These are phyloP conservation scores for Microplitis demolitor DNA, from an alignment of 1,140 invertebrate genomes.

Conservation along the genomic window DNA sequence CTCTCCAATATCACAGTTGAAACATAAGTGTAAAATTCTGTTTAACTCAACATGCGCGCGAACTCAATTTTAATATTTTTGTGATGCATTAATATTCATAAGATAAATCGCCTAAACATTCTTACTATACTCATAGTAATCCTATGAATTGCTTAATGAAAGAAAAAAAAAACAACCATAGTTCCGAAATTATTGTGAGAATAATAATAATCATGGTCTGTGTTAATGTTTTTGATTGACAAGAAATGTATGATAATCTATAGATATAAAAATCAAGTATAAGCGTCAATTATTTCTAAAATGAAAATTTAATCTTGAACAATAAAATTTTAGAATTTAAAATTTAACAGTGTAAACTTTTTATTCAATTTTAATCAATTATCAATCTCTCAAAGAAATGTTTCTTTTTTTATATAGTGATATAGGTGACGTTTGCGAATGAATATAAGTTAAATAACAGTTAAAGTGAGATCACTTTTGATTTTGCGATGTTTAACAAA, in stretches of 20 bases:
- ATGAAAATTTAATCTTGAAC: too few species aligned
- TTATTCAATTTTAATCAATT: background rate
- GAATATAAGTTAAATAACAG: conserved; percentile 1
- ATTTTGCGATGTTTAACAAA: conserved; percentile 57
- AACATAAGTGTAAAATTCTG: conserved; percentile 2
- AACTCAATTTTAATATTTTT: background rate
- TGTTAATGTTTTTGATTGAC: too few species aligned
- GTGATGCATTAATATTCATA: background rate
- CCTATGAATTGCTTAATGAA: background rate
- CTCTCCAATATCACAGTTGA: conserved; percentile 12
- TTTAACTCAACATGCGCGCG: background rate
- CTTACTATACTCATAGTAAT: background rate
- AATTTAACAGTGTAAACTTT: background rate
- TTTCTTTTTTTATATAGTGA: background rate
- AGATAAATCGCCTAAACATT: background rate
- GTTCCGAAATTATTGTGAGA: too few species aligned
- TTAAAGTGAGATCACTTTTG: conserved; percentile 28
- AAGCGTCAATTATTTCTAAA: too few species aligned
- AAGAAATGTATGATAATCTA: too few species aligned
- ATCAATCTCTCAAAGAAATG: background rate
- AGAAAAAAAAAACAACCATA: background rate
- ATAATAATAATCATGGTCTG: too few species aligned
- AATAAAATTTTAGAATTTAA: background rate
- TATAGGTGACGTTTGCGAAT: background rate
- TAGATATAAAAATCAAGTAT: too few species aligned